Base-by-base conservation (phyloP, 2,888 invertebrate genomes). In the Biston betularia region DNA sequence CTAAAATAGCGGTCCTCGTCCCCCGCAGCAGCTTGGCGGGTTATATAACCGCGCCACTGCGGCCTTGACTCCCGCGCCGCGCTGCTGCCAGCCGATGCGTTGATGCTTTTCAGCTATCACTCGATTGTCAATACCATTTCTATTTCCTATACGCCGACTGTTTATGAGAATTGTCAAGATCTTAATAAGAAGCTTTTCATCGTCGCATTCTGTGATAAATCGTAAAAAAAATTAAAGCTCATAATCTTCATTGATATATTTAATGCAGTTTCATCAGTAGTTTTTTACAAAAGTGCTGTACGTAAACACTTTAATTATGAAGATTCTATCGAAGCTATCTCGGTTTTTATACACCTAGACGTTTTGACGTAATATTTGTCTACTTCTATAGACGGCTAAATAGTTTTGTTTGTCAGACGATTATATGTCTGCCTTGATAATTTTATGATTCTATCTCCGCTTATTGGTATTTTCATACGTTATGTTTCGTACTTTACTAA, bases 11-110 rank as follows among this genome's bases (percentile, higher is more conserved):
- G 82, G 78, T 78, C 72, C 76, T 75, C 85, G 82, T 83, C 88
- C 86, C 89, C 89, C 89, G 83, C 87, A 80, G 76, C 75, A 72
- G 62, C 69, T 14, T 75, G 77, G 73, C 70, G 75, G 77, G 84
- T 93, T 93, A 92, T 79, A 86, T 93, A 93, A 93, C 83, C 87
- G 85, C 86, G 87, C 87, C 86, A 86, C 65, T 54, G 75, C 84
- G 93, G 92, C 93, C 93, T 93, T 93, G 93, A 93, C 93, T 93
- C 93, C 92, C 90, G 93, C 93, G 92, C 92, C 82, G 86, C 79
- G 74, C 77, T n/a, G 48, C 83, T 87, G 85, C 81, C 83, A 83
- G 67, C 59, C 53, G 58, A 54, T 63, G 59, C 63, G 55, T 63
- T 67, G 58, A 33, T 60, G 63, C 45, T 67, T 38, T 38, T 67